Evolutionary conservation across 2,888 invertebrate species (phyloP).

Genomic region (Macaria notata): DNA sequence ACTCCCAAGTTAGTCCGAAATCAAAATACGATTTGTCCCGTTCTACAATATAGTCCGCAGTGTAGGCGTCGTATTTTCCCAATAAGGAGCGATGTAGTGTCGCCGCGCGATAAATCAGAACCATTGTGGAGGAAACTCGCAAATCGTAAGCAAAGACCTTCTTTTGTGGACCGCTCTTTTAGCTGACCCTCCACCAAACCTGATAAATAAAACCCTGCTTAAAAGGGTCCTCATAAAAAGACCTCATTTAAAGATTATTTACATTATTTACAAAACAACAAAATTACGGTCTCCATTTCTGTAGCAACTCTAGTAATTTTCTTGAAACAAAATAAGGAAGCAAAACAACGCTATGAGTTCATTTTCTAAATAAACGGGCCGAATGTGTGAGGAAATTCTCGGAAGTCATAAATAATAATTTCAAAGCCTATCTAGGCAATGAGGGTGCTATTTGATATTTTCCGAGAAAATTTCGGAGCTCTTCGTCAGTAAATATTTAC

Average conservation of each 20-base stretch:
- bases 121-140: constrained; percentile 58
- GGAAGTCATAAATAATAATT: constrained; percentile 13
- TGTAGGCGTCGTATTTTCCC: constrained; percentile 50
- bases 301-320: background rate
- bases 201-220: constrained; percentile 33
- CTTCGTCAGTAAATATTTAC: constrained; percentile 18
- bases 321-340: background rate
- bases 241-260: constrained; percentile 24
- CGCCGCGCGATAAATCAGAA: constrained; percentile 58
- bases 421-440: constrained; percentile 13
- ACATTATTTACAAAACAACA: constrained; percentile 12
- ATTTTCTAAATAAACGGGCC: constrained; percentile 8
- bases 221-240: constrained; percentile 22
- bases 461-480: constrained; percentile 9
- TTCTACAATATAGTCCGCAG: constrained; percentile 45
- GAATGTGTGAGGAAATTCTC: background rate
- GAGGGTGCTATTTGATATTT: constrained; percentile 15
- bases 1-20: constrained; percentile 27
- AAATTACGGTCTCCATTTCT: constrained; percentile 1
- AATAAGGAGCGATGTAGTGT: constrained; percentile 54
- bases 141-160: constrained; percentile 54
- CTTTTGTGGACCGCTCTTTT: constrained; percentile 44
- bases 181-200: constrained; percentile 40
- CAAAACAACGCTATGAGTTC: background rate
- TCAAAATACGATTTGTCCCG: constrained; percentile 37